Percentiles rank a stretch among this genome's conserved stretches.
These are phyloP conservation scores for Carterocephalus palaemon DNA, from an alignment of 2,888 invertebrate genomes.

Conservation along the genomic window DNA sequence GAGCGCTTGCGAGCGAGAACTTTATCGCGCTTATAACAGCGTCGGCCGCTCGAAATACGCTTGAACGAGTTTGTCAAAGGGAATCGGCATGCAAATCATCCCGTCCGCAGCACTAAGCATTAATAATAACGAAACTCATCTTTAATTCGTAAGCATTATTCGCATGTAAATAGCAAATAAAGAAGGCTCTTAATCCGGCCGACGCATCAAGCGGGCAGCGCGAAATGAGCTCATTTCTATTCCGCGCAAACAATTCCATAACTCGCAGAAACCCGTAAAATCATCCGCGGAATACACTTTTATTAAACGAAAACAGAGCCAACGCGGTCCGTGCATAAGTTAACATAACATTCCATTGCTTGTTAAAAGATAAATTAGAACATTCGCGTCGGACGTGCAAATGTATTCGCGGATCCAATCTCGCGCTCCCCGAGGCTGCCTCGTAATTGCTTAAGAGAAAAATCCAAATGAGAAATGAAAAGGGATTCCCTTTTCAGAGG, in stretches of 20 bases:
- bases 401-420: slow-evolving; percentile 61
- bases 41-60: slow-evolving; percentile 37
- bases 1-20: slow-evolving; percentile 45
- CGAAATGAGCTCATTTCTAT: slow-evolving; percentile 60
- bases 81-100: slow-evolving; percentile 26
- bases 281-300: slow-evolving; percentile 63
- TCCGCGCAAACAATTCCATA: slow-evolving; percentile 61
- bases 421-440: slow-evolving; percentile 60
- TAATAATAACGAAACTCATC: slow-evolving; percentile 27
- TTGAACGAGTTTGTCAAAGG: slow-evolving; percentile 32
- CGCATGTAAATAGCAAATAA: slow-evolving; percentile 45
- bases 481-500: slow-evolving; percentile 75
- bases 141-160: slow-evolving; percentile 28
- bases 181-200: slow-evolving; percentile 40
- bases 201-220: slow-evolving; percentile 40
- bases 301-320: slow-evolving; percentile 69
- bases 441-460: slow-evolving; percentile 78
- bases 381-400: slow-evolving; percentile 53
- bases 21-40: slow-evolving; percentile 43
- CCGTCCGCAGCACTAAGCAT: slow-evolving; percentile 6
- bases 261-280: slow-evolving; percentile 64
- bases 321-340: slow-evolving; percentile 64
- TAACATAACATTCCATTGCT: slow-evolving; percentile 65
- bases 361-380: slow-evolving; percentile 72
- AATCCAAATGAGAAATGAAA: slow-evolving; percentile 79